phyloP scores from a whole-genome alignment of 2,888 invertebrate genomes.

The Phragmatobia fuliginosa region DNA sequence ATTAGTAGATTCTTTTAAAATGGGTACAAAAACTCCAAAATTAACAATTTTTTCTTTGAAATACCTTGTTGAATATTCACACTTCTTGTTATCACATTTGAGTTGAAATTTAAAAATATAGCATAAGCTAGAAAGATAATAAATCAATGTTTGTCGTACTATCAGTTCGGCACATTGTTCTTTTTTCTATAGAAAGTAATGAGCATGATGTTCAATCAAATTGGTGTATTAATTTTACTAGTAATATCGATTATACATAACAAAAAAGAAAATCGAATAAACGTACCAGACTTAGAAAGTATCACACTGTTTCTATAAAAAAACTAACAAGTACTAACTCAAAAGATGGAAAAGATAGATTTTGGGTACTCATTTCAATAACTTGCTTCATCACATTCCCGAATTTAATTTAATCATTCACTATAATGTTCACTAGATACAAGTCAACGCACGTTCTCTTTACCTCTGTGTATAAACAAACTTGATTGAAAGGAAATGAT shows the following conservation, averaged over 20 bases:
- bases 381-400: neutral
- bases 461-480: neutral
- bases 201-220: no score
- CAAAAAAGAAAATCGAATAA: neutral
- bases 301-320: neutral
- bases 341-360: neutral
- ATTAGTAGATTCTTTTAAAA: neutral
- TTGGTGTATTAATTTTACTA: no score
- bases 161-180: neutral
- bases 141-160: neutral
- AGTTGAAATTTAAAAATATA: neutral
- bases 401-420: no score
- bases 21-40: neutral
- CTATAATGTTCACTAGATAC: no score
- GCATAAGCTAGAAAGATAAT: neutral
- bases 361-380: neutral
- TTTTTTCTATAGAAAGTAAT: neutral
- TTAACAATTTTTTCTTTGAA: neutral
- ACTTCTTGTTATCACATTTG: neutral
- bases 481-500: neutral
- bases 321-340: neutral
- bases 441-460: no score
- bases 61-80: neutral
- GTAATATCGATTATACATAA: neutral
- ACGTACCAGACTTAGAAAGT: neutral